Percentiles rank a stretch among this genome's conserved stretches.
These are phyloP conservation scores for Latheticus oryzae DNA, from an alignment of 2,888 invertebrate genomes.

Conservation along the genomic window DNA sequence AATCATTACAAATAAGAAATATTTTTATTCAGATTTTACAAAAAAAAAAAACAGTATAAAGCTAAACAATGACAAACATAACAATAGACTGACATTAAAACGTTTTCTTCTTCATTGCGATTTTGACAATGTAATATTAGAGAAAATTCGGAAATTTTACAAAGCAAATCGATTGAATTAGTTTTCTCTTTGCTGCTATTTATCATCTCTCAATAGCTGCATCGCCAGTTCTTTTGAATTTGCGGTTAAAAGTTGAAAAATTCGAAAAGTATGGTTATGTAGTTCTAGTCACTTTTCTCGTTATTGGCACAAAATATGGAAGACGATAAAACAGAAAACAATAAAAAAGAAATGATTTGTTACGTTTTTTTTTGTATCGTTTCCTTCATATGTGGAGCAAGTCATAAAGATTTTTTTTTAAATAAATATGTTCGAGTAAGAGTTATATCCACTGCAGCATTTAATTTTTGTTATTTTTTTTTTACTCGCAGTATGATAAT, in stretches of 20 bases:
- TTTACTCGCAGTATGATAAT: no score
- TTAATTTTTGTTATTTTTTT: no score
- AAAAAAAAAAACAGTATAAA: conserved; percentile 11
- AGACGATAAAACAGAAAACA: no score
- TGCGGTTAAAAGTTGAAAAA: conserved; percentile 2
- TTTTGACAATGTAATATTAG: conserved; percentile 8
- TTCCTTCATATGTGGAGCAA: no score
- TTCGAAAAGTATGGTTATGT: conserved; percentile 12
- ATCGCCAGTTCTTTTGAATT: neutral
- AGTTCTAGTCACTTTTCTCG: conserved; percentile 3
- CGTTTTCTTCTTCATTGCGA: conserved; percentile 12
- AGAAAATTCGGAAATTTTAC: conserved; percentile 11
- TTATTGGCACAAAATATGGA: no score
- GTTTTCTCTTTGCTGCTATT: conserved; percentile 6
- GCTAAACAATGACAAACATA: conserved; percentile 11
- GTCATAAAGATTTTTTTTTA: no score
- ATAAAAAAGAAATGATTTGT: no score
- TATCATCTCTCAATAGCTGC: conserved; percentile 3
- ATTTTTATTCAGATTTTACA: conserved; percentile 7
- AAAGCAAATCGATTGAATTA: conserved; percentile 25
- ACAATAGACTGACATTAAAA: conserved; percentile 13
- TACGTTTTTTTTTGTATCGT: no score
- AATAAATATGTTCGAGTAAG: no score
- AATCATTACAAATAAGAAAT: no score
- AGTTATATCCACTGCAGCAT: no score